phyloP scores from a whole-genome alignment of 2,797 vertebrate genomes.

The Muraenolepis orangiensis region DNA sequence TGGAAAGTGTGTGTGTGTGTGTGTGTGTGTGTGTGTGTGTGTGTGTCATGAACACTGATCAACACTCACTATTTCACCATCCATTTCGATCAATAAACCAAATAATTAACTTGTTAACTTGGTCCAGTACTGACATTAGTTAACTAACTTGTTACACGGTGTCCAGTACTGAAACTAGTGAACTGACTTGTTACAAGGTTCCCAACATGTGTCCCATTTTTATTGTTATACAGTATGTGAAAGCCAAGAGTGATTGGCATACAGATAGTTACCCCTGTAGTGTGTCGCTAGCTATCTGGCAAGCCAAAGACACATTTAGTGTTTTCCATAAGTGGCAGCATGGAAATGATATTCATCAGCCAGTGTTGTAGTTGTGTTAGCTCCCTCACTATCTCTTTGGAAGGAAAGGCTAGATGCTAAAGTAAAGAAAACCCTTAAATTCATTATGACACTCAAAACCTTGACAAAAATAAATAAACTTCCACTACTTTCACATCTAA shows the following conservation, averaged over 20 bases:
- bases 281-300: conserved; percentile 7
- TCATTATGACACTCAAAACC: neutral
- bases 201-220: neutral
- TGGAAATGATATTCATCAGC: conserved; percentile 25
- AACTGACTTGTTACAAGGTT: neutral
- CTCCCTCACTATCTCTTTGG: conserved; percentile 7
- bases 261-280: conserved; percentile 3
- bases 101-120: too few relatives aligned
- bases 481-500: neutral
- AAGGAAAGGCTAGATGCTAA: conserved; percentile 7
- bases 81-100: too few relatives aligned
- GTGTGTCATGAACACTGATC: neutral
- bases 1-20: neutral
- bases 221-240: neutral
- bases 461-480: neutral
- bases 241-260: neutral
- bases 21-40: neutral
- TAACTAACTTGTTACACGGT: too few relatives aligned
- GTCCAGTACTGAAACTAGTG: neutral
- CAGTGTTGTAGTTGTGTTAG: conserved; percentile 12
- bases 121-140: too few relatives aligned
- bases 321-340: conserved; percentile 11
- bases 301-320: neutral
- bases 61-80: too few relatives aligned
- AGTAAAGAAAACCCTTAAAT: neutral